Base-by-base conservation (phyloP, 2,888 invertebrate genomes). In the Buathra laborator region DNA sequence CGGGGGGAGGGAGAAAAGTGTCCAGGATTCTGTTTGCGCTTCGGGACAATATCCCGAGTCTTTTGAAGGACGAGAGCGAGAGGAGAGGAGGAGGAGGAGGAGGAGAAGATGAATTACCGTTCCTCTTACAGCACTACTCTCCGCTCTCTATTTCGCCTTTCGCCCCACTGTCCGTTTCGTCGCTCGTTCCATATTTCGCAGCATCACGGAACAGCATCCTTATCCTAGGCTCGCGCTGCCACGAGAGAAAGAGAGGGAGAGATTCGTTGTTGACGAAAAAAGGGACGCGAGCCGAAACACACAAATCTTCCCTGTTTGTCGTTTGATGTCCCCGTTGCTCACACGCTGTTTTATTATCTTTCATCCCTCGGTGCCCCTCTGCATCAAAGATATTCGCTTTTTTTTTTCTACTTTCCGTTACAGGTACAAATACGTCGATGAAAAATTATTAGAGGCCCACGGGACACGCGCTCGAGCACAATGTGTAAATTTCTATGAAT, bases 31-130 rank as follows among this genome's bases (percentile, higher is more conserved):
- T 92, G 91, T 93, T 93, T 92, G 89, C 91, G 87, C 88, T 90
- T 89, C 89, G 87, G 90, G 91, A 92, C 91, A 92, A 92, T 92
- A 92, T 92, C 90, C 90, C 88, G 87, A 89, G 90, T 90, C 90
- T 91, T 92, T 92, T 90, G 90, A 91, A 89, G 86, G 89, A 88
- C 88, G 53, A 6, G 19, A 53, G 19, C 16, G 53, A 66, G 81
- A 78, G 86, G 86, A 9, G 37, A 37, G 9, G 0, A 86, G 44
- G 87, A 89, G 87, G 2, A 0, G 86, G 44, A 87, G 89, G 87
- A 86, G 86, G 88, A 89, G 89, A 88, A 86, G 86, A 12, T 86
- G 85, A 86, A 88, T 90, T 90, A 91, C 90, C 89, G 88, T 87
- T 81, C 37, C 76, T 81, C 67, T 81, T 68, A 37, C 76, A 67